These are phyloP conservation scores for Planococcus citri DNA, from an alignment of 1,140 invertebrate genomes.

Conservation along the genomic window DNA sequence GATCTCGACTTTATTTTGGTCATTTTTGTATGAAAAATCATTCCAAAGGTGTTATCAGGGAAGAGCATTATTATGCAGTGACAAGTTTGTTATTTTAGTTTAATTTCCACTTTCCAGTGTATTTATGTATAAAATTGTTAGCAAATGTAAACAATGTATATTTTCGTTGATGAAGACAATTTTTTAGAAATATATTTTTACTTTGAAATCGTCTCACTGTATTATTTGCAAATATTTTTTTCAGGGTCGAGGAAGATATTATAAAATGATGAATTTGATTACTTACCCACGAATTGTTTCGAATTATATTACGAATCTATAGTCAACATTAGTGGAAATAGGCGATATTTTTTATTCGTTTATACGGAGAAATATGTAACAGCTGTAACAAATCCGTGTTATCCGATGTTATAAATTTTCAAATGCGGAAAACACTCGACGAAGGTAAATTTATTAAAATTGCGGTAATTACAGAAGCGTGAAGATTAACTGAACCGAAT, in stretches of 20 bases:
- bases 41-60: conserved; percentile 14
- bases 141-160: conserved; percentile 15
- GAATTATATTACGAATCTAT: too few relatives aligned
- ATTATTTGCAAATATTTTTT: not conserved
- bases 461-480: not conserved
- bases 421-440: not conserved
- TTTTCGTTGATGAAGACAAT: not conserved
- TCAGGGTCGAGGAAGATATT: not conserved
- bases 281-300: too few relatives aligned
- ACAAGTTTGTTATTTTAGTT: not conserved
- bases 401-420: not conserved
- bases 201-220: not conserved
- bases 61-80: not conserved
- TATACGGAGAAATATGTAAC: not conserved
- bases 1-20: not conserved
- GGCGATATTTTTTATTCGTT: not conserved
- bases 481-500: conserved; percentile 7
- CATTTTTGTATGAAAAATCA: not conserved
- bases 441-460: conserved; percentile 3
- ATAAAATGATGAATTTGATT: too few relatives aligned
- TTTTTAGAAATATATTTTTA: conserved; percentile 13
- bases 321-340: too few relatives aligned
- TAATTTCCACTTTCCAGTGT: conserved; percentile 11
- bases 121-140: conserved; percentile 12
- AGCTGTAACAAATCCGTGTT: not conserved